Base-by-base conservation (phyloP, 1,140 invertebrate genomes). In the Apis florea region DNA sequence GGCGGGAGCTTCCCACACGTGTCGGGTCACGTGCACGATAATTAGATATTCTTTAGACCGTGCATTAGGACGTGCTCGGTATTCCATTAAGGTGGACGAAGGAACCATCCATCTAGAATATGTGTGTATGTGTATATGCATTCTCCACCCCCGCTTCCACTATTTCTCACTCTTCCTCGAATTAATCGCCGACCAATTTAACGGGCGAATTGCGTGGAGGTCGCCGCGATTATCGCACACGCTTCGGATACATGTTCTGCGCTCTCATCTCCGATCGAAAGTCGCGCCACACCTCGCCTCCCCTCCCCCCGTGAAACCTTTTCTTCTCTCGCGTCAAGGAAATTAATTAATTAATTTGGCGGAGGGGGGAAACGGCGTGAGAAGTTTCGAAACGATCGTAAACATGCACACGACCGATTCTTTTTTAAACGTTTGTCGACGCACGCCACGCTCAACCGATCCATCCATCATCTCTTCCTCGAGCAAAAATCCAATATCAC, bases 1-100 rank as follows among this genome's bases (percentile, higher is more conserved):
- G 88, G 86, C 88, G 90, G 90, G 90, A 91, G 90, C 91, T 90
- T 93, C 91, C 89, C 90, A 90, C 92, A 92, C 92, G 92, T 93
- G 92, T 87, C 92, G 54, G 73, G 92, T 90, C 92, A 93, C 92
- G 92, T 93, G 92, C 88, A 90, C 75, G 90, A 93, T 93, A 93
- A 93, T 93, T 93, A 93, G 92, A 93, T 93, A 93, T 93, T 93
- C 92, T 93, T 93, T 93, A 92, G 90, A 53, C 86, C 76, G 88
- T 90, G 82, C 89, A 92, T 92, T 92, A 92, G 90, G 82, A 88
- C 76, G 85, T 82, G 82, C 85, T 76, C 77, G 77, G 67, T 88
- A 77, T 89, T 91, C 86, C 89, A 91, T 91, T 90, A 91, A 83
- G 61, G 58, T 64, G 68, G 4, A 2, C 58, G n/a, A 61, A 67